Percentiles rank a stretch among this genome's conserved stretches.
These are phyloP conservation scores for Microhierax caerulescens DNA, from an alignment of 2,797 vertebrate genomes.

Conservation along the genomic window DNA sequence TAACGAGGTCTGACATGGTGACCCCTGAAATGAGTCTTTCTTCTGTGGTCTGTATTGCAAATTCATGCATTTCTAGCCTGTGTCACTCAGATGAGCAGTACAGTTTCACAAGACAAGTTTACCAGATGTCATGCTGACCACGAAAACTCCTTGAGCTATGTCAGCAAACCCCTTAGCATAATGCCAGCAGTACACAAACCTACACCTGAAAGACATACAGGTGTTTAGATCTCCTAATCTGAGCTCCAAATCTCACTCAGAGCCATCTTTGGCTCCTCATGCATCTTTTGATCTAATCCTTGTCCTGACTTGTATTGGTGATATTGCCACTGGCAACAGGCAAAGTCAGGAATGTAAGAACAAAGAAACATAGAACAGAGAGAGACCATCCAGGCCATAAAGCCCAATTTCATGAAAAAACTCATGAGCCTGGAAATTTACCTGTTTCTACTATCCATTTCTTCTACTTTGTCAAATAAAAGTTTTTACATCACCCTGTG, in stretches of 20 bases:
- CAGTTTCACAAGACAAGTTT: background rate
- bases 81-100: background rate
- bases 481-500: background rate
- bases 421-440: background rate
- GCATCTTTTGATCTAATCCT: constrained; percentile 52
- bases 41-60: background rate
- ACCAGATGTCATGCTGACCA: background rate
- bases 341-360: constrained; percentile 56
- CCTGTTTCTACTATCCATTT: background rate
- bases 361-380: background rate
- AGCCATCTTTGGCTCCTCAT: constrained; percentile 43
- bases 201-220: constrained; percentile 9
- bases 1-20: background rate
- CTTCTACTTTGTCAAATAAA: background rate
- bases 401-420: background rate
- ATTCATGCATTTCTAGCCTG: background rate
- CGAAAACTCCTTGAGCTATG: background rate
- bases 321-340: constrained; percentile 55
- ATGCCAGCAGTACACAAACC: background rate
- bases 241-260: constrained; percentile 46
- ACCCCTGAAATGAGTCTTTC: background rate
- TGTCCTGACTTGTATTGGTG: constrained; percentile 61
- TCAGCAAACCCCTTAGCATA: background rate
- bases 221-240: constrained; percentile 54
- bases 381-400: constrained; percentile 15